These are phyloP conservation scores for Phrynosoma blainvillii DNA, from an alignment of 2,113 vertebrate species.

Conservation along the genomic window DNA sequence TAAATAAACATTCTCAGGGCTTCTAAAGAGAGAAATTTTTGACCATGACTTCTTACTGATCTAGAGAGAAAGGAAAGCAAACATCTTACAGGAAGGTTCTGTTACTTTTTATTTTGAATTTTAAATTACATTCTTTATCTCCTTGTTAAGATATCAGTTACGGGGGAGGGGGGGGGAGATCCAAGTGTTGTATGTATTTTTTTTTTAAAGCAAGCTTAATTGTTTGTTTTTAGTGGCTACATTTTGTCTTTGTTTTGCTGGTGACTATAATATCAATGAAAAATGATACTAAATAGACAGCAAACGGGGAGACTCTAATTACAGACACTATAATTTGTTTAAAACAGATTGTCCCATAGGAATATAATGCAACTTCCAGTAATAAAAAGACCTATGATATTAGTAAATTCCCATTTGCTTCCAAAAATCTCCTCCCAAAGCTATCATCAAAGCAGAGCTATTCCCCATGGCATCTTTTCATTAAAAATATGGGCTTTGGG, in stretches of 20 bases:
- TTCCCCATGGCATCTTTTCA: slow-evolving; percentile 20
- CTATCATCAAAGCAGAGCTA: slow-evolving; percentile 43
- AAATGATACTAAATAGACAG: slow-evolving; percentile 67
- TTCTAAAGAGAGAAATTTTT: not conserved
- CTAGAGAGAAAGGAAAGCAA: slow-evolving; percentile 53
- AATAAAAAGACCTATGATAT: slow-evolving; percentile 15
- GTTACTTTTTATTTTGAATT: slow-evolving; percentile 22
- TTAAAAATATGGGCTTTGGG: not conserved
- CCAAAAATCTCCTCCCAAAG: slow-evolving; percentile 11
- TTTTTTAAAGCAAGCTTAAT: slow-evolving; percentile 5
- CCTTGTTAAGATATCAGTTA: slow-evolving; percentile 55
- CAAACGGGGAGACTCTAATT: slow-evolving; percentile 55
- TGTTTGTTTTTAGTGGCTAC: slow-evolving; percentile 63
- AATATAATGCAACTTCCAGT: slow-evolving; percentile 40
- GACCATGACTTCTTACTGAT: not conserved
- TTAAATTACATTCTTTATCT: slow-evolving; percentile 57
- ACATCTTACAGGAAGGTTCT: slow-evolving; percentile 19
- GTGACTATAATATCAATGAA: slow-evolving; percentile 52
- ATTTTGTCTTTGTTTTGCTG: slow-evolving; percentile 59
- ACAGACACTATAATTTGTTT: slow-evolving; percentile 55
- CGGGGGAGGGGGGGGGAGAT: slow-evolving; percentile 56
- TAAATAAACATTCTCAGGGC: not conserved
- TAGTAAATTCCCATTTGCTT: slow-evolving; percentile 28
- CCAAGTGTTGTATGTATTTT: slow-evolving; percentile 33
- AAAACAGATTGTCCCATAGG: slow-evolving; percentile 64